Conservation (phyloP, 2,888 invertebrate genomes). For the Acanthosepion pharaonis region DNA sequence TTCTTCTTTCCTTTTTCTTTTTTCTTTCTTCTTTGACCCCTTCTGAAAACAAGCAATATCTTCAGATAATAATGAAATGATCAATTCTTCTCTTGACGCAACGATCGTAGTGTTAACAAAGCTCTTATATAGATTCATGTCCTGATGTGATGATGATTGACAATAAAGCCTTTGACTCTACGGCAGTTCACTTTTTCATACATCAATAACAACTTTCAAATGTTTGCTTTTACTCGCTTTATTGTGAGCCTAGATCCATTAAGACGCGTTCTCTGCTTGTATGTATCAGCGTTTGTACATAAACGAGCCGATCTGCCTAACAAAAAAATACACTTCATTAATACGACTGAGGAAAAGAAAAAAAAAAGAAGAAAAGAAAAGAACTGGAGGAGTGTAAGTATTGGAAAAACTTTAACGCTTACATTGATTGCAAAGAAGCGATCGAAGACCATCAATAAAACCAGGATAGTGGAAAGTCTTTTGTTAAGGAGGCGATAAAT, state of each 20-base stretch:
- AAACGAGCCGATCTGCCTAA: background rate
- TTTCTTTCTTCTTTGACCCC: too few species aligned
- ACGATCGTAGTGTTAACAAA: background rate
- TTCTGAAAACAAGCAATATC: too few species aligned
- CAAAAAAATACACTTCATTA: conserved; percentile 7
- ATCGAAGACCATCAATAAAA: background rate
- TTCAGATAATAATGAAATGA: too few species aligned
- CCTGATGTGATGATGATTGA: background rate
- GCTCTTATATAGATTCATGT: background rate
- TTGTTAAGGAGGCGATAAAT: background rate
- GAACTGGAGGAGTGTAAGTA: background rate
- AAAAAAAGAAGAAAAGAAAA: background rate
- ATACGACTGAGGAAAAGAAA: background rate
- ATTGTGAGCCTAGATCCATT: background rate
- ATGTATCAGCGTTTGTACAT: conserved; percentile 7
- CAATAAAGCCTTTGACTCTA: background rate
- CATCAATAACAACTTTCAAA: background rate
- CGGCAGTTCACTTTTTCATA: background rate
- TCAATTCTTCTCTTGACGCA: too few species aligned
- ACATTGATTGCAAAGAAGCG: background rate
- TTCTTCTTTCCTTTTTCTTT: too few species aligned
- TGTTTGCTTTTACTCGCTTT: background rate
- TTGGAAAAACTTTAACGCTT: background rate
- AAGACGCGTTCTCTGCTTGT: background rate
- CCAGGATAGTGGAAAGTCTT: background rate